A percentile compares a stretch with the other conserved stretches of the same genome.
phyloP scores from a whole-genome alignment of 2,888 invertebrate genomes.

The Pomacea canaliculata region DNA sequence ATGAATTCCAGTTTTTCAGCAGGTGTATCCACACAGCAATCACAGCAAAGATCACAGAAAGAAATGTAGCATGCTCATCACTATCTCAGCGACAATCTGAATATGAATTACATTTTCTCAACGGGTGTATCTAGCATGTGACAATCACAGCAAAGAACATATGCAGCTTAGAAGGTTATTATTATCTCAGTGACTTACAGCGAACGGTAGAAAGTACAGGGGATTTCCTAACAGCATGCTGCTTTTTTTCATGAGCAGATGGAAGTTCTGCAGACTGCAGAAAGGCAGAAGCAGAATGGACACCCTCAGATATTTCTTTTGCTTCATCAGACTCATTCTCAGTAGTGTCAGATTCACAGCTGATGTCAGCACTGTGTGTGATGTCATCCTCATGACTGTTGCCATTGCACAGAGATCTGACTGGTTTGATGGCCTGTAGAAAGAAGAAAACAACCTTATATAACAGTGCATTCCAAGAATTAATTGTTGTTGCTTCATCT shows the following conservation, averaged over 20 bases:
- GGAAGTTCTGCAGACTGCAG: neutral
- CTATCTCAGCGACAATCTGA: too few relatives aligned
- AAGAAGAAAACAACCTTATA: neutral
- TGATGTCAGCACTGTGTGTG: conserved; percentile 24
- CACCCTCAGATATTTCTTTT: neutral
- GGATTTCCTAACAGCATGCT: neutral
- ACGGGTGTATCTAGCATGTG: too few relatives aligned
- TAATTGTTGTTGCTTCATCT: too few relatives aligned
- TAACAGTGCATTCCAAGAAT: neutral
- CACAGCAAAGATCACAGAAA: too few relatives aligned
- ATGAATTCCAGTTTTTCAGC: too few relatives aligned
- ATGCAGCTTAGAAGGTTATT: too few relatives aligned
- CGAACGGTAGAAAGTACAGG: conserved; percentile 8
- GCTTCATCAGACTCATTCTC: conserved; percentile 30
- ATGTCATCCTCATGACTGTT: neutral
- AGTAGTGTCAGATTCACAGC: conserved; percentile 31
- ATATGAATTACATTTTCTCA: too few relatives aligned
- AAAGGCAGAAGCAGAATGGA: neutral
- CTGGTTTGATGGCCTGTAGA: conserved; percentile 7
- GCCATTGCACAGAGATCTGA: neutral
- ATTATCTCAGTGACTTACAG: conserved; percentile 8
- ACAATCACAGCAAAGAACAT: too few relatives aligned
- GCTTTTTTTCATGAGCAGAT: neutral
- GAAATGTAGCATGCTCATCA: too few relatives aligned
- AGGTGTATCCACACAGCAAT: too few relatives aligned